Percentiles rank a stretch among this genome's conserved stretches.
Conservation (phyloP, 2,888 invertebrate species). For the Epicampocera succincta region DNA sequence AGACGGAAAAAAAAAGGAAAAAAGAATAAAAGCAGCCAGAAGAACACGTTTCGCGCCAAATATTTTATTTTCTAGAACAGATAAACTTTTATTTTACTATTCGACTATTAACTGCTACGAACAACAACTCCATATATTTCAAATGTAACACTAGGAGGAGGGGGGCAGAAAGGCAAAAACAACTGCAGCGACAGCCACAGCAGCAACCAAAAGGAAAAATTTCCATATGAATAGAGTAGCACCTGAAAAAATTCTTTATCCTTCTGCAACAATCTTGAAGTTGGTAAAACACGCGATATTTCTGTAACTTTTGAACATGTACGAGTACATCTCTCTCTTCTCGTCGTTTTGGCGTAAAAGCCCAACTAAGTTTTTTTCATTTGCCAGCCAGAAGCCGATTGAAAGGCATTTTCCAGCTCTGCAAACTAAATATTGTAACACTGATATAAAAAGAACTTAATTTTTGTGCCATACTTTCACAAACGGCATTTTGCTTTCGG, state of each 20-base stretch:
- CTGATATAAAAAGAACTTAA: no score
- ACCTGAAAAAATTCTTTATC: constrained; percentile 64
- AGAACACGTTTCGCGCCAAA: constrained; percentile 70
- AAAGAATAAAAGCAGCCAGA: constrained; percentile 53
- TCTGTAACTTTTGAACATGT: constrained; percentile 62
- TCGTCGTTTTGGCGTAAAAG: background rate
- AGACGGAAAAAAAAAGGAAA: constrained; percentile 19
- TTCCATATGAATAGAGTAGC: constrained; percentile 67
- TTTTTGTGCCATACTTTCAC: no score
- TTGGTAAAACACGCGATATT: constrained; percentile 69
- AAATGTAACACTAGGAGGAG: constrained; percentile 27
- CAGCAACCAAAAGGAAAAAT: constrained; percentile 53
- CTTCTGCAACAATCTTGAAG: constrained; percentile 63
- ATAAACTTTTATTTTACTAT: constrained; percentile 58
- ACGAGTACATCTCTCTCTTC: constrained; percentile 58
- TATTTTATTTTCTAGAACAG: constrained; percentile 69
- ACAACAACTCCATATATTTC: constrained; percentile 28
- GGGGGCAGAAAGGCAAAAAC: constrained; percentile 11
- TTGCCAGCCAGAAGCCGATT: background rate
- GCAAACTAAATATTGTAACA: background rate
- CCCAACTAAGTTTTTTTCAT: background rate
- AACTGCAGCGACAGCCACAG: background rate
- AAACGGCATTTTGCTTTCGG: no score
- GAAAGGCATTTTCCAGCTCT: background rate
- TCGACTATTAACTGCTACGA: constrained; percentile 24